Conservation (phyloP, 2,888 invertebrate genomes). For the Xylota segnis region DNA sequence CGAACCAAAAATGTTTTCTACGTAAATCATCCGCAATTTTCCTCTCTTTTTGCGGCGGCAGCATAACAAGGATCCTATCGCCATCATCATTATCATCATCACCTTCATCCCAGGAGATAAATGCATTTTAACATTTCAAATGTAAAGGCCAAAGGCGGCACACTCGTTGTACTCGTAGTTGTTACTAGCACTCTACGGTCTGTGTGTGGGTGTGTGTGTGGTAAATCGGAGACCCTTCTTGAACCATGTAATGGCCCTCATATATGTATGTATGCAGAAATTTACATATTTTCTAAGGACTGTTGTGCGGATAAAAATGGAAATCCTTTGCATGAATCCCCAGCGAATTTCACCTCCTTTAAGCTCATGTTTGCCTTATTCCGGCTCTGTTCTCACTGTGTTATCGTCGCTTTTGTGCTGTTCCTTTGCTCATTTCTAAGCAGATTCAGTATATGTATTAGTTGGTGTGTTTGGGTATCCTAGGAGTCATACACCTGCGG, state of each 20-base stretch:
- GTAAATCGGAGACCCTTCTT: conserved; percentile 60
- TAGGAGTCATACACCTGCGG: conserved; percentile 49
- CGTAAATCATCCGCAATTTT: conserved; percentile 69
- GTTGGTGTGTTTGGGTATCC: neutral
- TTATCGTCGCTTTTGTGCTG: conserved; percentile 60
- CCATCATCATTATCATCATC: conserved; percentile 75
- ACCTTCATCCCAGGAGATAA: conserved; percentile 75
- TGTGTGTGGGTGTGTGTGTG: conserved; percentile 32
- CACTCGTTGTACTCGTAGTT: conserved; percentile 51
- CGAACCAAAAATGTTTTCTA: conserved; percentile 60
- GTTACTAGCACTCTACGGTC: conserved; percentile 45
- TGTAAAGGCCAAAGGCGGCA: conserved; percentile 72
- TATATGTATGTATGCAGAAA: conserved; percentile 56
- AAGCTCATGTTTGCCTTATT: conserved; percentile 69
- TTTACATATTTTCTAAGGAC: conserved; percentile 71
- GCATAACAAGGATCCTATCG: conserved; percentile 70
- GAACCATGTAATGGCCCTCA: conserved; percentile 67
- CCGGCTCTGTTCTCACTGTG: conserved; percentile 50
- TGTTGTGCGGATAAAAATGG: conserved; percentile 60
- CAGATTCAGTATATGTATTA: conserved; percentile 21
- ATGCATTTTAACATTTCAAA: conserved; percentile 76
- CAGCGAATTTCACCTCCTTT: conserved; percentile 63
- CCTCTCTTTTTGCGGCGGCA: conserved; percentile 17
- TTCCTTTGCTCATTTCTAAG: conserved; percentile 66
- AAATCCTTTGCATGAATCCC: conserved; percentile 69